Base-by-base conservation (phyloP, 2,797 vertebrate species). In the Phrynocephalus guinanensis region DNA sequence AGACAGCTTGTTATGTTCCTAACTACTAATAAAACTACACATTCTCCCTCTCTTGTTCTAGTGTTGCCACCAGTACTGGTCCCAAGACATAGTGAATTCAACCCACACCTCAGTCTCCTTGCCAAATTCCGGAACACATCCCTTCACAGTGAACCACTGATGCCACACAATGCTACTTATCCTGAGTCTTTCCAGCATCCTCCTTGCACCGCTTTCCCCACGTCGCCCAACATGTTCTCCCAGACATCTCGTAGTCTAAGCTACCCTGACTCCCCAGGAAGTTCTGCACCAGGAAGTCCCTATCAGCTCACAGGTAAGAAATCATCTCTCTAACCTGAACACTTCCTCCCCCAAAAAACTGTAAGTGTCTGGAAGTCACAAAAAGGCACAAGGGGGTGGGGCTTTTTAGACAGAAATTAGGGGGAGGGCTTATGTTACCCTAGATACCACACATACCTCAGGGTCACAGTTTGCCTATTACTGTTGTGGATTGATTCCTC, bases 51-150 rank as follows among this genome's bases (percentile, higher is more conserved):
- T 92, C 88, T 90, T 89, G 6, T 92, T 93, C 91, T 91, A 99
- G 99, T 99, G 90, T 95, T 99, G 90, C 99, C 99, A 50, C 99
- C 99, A 0, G 98, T 99, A 71, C 96, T 99, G 0, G 99, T 99
- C 82, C 99, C 98, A 22, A 98, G 99, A 77, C 98, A 99, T 96
- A 99, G 99, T 0, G 99, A 99, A 95, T 99, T 99, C 92, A 99
- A 99, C 96, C 98, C 99, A 30, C 98, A 99, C 91, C 98, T 99
- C 97, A 99, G 99, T 94, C 96, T 99, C 24, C 97, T 99, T 56
- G 99, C 98, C 80, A 98, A 98, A 95, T 99, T 99, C 95, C 96
- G 98, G 90, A 98, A 98, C 16, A 93, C 98, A 79, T 99, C 98
- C 22, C 97, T 99, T 73, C 98, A 98, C 96, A 98, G 96, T 0